Base-by-base conservation (phyloP, 2,113 vertebrate species). In the Gnathonemus echidnorhynchus region DNA sequence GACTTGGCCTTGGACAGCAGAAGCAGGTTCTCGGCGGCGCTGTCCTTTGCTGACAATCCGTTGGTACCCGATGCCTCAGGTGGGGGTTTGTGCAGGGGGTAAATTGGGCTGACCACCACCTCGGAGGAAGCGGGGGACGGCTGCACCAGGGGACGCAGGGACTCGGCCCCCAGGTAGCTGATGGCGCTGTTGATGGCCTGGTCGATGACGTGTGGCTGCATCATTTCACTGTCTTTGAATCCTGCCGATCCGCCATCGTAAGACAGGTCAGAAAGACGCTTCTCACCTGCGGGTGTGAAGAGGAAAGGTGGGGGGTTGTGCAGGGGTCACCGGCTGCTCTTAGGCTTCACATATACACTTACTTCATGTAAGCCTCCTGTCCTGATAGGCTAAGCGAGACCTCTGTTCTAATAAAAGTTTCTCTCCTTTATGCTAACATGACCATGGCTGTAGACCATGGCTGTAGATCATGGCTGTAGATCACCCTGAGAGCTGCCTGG, bases 181-280 rank as follows among this genome's bases (percentile, higher is more conserved):
- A 99, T 99, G 94, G 98, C 98, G 0, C 98, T 99, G 95, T 99
- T 99, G 94, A 99, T 99, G 94, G 98, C 98, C 95, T 99, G 98
- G 95, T 99, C 98, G 11, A 99, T 99, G 90, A 99, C 98, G 0
- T 98, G 98, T 0, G 98, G 98, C 93, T 99, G 98, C 96, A 99
- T 98, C 89, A 99, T 95, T 74, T 99, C 98, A 0, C 95, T 96
- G 86, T 97, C 97, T 92, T 97, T 97, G 1, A 95, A 97, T 15
- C 88, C 83, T 93, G 92, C 95, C 52, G 95, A 48, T 45, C 95
- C 95, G 77, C 95, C 93, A 31, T 99, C 98, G 0, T 96, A 99
- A 4, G 98, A 96, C 88, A 98, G 93, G 88, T 99, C 98, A 0
- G 97, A 94, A 90, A 98, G 95, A 89, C 97, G 98, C 91, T 99